Percentiles rank a stretch among this genome's conserved stretches.
phyloP scores from a whole-genome alignment of 2,888 invertebrate genomes.

The Amiota mariae region DNA sequence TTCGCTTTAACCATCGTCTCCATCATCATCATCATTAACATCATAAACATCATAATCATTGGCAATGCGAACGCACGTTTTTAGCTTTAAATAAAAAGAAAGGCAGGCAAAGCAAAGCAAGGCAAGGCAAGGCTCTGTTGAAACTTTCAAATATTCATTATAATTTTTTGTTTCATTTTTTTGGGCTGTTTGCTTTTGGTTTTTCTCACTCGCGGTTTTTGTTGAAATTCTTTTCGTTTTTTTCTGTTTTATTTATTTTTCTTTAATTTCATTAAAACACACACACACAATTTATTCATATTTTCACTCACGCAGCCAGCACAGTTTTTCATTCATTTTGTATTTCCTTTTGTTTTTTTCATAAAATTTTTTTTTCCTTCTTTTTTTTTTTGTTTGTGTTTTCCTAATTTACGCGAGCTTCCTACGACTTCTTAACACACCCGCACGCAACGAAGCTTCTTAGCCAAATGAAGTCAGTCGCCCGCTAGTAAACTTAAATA shows the following conservation, averaged over 20 bases:
- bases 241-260: slow-evolving; percentile 21
- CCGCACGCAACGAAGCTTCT: slow-evolving; percentile 70
- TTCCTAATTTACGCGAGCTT: slow-evolving; percentile 58
- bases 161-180: background rate
- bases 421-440: slow-evolving; percentile 62
- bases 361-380: background rate
- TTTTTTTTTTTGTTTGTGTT: slow-evolving; percentile 10
- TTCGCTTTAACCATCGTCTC: too few relatives aligned
- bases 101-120: background rate
- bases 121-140: background rate
- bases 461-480: slow-evolving; percentile 68
- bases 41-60: background rate
- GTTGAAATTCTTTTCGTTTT: slow-evolving; percentile 34
- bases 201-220: slow-evolving; percentile 33
- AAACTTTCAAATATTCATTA: background rate
- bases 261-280: slow-evolving; percentile 25
- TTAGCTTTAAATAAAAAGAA: too few relatives aligned
- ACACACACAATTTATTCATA: background rate
- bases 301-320: background rate
- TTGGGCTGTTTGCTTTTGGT: slow-evolving; percentile 25
- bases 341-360: background rate
- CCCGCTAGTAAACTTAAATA: slow-evolving; percentile 44
- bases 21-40: background rate
- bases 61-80: background rate
- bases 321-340: background rate